Conservation (phyloP, 2,113 vertebrate species). For the Corvus hawaiiensis region DNA sequence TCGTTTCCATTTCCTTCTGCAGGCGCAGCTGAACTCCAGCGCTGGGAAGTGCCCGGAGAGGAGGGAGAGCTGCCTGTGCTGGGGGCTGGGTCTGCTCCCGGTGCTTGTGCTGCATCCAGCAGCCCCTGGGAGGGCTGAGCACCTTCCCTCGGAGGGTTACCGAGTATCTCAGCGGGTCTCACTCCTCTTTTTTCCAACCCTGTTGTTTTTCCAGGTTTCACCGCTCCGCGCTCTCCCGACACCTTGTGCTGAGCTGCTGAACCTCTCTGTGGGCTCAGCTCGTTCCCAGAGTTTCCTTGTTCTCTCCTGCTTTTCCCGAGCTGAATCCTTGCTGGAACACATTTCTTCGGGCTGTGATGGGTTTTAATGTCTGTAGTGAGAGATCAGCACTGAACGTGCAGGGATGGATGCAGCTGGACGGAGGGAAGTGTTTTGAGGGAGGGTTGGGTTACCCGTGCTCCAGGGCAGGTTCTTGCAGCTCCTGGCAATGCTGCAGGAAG, state of each 20-base stretch:
- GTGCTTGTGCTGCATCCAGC: background rate
- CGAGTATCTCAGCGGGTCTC: accelerated
- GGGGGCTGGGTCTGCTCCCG: background rate
- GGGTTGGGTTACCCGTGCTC: background rate
- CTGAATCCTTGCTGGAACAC: background rate
- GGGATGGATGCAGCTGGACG: background rate
- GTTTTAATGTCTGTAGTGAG: background rate
- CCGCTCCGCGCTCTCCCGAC: accelerated
- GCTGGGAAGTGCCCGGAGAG: background rate
- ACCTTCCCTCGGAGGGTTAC: background rate
- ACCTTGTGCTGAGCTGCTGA: background rate
- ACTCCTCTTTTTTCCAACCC: background rate
- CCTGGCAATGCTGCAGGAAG: background rate
- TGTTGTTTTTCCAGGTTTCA: accelerated
- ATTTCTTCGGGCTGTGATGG: background rate
- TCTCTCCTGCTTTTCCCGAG: too few species aligned
- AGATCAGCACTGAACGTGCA: background rate
- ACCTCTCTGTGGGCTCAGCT: background rate
- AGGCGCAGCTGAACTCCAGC: background rate
- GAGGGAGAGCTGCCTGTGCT: background rate
- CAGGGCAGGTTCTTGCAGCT: background rate
- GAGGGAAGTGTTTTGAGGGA: background rate
- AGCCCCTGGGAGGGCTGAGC: background rate
- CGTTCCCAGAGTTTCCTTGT: background rate
- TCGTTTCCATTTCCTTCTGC: background rate